A percentile compares a stretch with the other conserved stretches of the same genome.
Conservation (phyloP, 2,888 invertebrate species). For the Poecilus cupreus region DNA sequence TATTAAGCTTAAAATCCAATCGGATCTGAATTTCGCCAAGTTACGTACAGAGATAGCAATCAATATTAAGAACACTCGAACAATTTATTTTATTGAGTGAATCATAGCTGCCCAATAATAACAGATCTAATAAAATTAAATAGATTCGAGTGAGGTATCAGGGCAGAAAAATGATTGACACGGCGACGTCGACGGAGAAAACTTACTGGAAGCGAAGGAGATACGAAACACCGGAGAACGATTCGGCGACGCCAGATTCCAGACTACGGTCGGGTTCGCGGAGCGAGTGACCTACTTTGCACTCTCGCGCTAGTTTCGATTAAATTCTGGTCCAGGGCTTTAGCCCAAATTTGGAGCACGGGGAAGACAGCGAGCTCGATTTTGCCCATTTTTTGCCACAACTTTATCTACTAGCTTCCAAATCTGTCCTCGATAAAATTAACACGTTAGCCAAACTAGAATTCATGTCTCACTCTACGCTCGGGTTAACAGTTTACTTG, state of each 20-base stretch:
- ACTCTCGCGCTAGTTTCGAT: constrained; percentile 34
- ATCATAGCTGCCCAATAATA: neutral
- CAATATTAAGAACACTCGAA: neutral
- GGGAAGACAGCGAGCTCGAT: constrained; percentile 7
- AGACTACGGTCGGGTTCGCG: neutral
- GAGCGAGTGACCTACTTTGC: constrained; percentile 32
- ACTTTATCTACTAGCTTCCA: neutral
- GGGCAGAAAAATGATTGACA: too few relatives aligned
- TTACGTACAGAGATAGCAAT: neutral
- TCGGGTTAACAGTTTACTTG: neutral
- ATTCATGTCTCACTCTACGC: neutral
- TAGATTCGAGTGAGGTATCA: too few relatives aligned
- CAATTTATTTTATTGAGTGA: neutral
- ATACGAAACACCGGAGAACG: too few relatives aligned
- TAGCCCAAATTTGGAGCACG: constrained; percentile 32
- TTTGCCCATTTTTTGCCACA: constrained; percentile 9
- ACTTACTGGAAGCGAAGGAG: too few relatives aligned
- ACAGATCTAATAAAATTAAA: neutral
- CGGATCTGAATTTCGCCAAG: neutral
- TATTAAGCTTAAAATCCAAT: constrained; percentile 36
- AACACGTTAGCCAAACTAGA: neutral
- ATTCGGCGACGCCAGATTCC: neutral
- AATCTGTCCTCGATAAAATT: neutral
- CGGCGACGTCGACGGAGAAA: too few relatives aligned
- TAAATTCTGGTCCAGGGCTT: constrained; percentile 43